Conservation (phyloP, 2,113 vertebrate genomes). For the Malaclemys terrapin region DNA sequence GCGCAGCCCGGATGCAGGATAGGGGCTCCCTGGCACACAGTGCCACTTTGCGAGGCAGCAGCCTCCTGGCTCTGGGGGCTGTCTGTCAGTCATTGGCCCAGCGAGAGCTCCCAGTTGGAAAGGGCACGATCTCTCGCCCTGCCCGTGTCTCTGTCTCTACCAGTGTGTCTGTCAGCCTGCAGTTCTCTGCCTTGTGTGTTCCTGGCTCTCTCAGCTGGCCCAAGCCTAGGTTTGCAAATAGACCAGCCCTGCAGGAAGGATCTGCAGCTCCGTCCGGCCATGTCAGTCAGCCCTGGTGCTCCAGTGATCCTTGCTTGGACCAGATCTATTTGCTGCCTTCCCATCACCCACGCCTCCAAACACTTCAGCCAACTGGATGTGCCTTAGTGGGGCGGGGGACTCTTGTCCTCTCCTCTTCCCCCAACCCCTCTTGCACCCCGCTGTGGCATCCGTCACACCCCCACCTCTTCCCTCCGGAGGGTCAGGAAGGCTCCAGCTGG, state of each 20-base stretch:
- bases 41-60: no score
- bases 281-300: accelerated
- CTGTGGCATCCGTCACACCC: neutral
- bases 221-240: neutral
- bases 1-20: neutral
- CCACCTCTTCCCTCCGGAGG: neutral
- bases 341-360: accelerated
- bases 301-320: neutral
- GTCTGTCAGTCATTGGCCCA: no score
- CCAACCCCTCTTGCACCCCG: neutral
- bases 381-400: neutral
- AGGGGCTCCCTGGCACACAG: neutral
- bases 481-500: neutral
- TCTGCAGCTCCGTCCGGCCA: neutral
- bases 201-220: neutral
- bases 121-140: no score
- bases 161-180: neutral
- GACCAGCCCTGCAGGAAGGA: neutral
- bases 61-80: no score
- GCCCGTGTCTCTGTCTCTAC: neutral
- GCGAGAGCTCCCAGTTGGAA: no score
- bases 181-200: neutral
- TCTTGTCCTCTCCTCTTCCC: neutral
- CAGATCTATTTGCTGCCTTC: neutral
- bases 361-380: neutral